These are phyloP conservation scores for Drosophila kanapiae DNA, from an alignment of 1,140 invertebrate species.

Conservation along the genomic window DNA sequence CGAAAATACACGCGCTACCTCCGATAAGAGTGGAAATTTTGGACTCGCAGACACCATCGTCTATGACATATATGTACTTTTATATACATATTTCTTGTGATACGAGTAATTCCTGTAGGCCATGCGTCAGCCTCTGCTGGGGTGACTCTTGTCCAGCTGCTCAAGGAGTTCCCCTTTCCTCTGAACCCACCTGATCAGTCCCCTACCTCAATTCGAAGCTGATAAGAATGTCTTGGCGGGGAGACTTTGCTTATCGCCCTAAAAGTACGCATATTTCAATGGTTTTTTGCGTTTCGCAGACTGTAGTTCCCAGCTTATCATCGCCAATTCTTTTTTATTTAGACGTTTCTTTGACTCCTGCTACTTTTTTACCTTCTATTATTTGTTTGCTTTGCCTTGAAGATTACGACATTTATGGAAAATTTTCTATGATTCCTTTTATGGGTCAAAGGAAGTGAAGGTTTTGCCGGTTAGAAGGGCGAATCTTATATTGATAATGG, in stretches of 20 bases:
- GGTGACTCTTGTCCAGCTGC: conserved; percentile 39
- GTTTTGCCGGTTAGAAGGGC: background rate
- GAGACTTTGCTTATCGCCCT: conserved; percentile 56
- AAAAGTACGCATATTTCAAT: conserved; percentile 15
- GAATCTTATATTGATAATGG: background rate
- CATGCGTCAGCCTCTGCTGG: conserved; percentile 50
- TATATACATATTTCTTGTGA: conserved; percentile 17
- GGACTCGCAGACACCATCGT: conserved; percentile 31
- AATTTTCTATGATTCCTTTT: conserved; percentile 49
- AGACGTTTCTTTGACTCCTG: conserved; percentile 13
- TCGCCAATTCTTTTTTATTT: conserved; percentile 14
- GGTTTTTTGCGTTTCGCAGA: conserved; percentile 39
- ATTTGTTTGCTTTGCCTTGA: conserved; percentile 2
- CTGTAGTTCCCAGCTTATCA: conserved; percentile 49
- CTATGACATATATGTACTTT: background rate
- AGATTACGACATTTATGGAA: conserved; percentile 71
- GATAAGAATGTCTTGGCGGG: conserved; percentile 57
- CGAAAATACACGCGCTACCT: conserved; percentile 43
- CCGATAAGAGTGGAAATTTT: conserved; percentile 70
- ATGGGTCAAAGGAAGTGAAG: conserved; percentile 52
- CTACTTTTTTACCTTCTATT: conserved; percentile 2
- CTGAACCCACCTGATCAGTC: background rate
- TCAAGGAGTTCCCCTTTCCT: background rate
- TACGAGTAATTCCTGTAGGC: conserved; percentile 12
- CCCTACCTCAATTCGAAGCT: conserved; percentile 4